Conservation (phyloP, 2,113 vertebrate species). For the Alethe diademata region DNA sequence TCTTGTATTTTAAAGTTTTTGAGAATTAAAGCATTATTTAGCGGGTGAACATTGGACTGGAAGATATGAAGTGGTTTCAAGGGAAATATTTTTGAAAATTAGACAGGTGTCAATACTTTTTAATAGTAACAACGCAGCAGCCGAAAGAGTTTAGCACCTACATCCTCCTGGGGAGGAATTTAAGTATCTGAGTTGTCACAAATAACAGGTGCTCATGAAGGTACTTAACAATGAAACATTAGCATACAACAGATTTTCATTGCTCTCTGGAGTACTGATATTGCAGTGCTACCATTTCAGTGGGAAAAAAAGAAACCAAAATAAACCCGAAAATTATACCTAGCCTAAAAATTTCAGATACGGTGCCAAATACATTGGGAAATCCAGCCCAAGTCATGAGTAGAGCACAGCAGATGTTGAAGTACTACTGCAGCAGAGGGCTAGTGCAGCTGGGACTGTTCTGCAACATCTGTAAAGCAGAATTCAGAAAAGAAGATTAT, state of each 20-base stretch:
- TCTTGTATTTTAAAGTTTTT: background rate
- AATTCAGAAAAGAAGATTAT: background rate
- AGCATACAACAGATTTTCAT: background rate
- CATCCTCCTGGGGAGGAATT: background rate
- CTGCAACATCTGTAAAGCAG: background rate
- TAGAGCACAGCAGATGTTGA: background rate
- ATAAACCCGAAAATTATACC: background rate
- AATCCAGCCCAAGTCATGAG: background rate
- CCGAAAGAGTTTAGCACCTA: background rate
- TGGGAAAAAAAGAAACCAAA: background rate
- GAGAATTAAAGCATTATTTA: background rate
- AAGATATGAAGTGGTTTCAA: accelerated
- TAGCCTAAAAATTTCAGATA: background rate
- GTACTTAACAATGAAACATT: constrained; percentile 5
- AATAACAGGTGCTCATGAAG: background rate
- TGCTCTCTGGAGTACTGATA: background rate
- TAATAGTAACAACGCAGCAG: background rate
- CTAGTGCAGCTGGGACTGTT: background rate
- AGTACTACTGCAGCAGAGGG: background rate
- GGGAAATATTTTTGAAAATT: background rate
- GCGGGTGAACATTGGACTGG: background rate
- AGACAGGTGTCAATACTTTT: background rate
- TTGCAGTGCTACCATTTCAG: background rate
- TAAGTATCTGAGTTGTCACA: background rate
- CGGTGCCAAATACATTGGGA: background rate